Conservation (phyloP, 2,113 vertebrate species). For the Oreocharis arfaki region DNA sequence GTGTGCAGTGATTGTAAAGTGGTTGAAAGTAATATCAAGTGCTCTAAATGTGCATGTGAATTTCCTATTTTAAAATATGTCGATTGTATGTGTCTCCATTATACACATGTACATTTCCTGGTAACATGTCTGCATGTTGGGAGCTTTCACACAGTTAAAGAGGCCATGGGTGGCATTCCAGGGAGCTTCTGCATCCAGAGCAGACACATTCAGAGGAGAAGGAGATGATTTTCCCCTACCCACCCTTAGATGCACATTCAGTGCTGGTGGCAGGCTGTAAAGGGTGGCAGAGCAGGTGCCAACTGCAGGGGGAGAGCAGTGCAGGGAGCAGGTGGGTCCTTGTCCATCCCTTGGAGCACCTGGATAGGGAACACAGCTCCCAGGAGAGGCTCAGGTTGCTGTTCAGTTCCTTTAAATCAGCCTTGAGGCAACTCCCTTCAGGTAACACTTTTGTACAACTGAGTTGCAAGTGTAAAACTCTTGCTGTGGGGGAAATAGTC, state of each 20-base stretch:
- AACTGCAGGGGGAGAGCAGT: background rate
- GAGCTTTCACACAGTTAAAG: background rate
- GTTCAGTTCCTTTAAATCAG: background rate
- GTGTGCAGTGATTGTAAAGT: background rate
- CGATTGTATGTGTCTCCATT: accelerated
- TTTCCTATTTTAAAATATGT: accelerated
- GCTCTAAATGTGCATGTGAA: background rate
- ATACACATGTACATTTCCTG: accelerated
- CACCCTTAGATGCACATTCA: background rate
- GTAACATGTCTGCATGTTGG: accelerated
- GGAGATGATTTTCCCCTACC: background rate
- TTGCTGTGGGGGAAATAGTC: slow-evolving; percentile 34
- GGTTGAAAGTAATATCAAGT: background rate
- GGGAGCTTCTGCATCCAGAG: background rate
- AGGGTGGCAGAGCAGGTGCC: background rate
- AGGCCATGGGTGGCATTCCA: background rate
- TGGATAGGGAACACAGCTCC: background rate
- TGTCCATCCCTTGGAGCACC: background rate
- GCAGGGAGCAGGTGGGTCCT: background rate
- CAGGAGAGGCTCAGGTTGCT: background rate
- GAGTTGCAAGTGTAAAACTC: background rate
- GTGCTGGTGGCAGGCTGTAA: background rate
- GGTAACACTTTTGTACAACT: background rate
- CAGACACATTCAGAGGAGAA: background rate
- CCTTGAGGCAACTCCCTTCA: background rate